Conservation (phyloP, 1,140 invertebrate genomes). For the Luehdorfia chinensis region DNA sequence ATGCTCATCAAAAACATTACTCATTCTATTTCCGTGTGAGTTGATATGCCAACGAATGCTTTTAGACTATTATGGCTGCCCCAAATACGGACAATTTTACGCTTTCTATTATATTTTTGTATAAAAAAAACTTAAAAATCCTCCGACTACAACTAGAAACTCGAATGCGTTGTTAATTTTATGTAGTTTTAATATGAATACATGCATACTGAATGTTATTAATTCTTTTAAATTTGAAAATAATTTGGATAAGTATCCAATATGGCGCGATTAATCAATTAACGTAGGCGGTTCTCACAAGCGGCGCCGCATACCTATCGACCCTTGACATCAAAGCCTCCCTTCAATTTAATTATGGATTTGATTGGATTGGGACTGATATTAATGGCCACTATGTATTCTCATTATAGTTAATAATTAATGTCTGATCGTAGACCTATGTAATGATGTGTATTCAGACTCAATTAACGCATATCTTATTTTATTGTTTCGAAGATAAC, state of each 20-base stretch:
- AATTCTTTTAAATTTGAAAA: no score
- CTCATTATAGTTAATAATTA: constrained; percentile 14
- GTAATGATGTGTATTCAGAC: constrained; percentile 1
- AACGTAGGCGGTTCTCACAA: neutral
- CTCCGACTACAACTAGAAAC: no score
- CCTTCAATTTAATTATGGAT: constrained; percentile 30
- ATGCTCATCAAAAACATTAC: no score
- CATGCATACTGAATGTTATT: no score
- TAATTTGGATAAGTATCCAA: neutral
- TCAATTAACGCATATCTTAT: constrained; percentile 8
- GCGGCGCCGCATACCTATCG: neutral
- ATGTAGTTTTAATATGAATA: no score
- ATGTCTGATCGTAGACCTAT: neutral
- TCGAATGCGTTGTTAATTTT: no score
- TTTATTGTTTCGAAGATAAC: neutral
- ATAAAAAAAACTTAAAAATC: no score
- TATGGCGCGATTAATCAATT: constrained; percentile 10
- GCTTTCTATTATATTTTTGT: no score
- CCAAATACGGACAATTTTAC: no score
- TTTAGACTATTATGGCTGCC: no score
- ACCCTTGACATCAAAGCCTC: constrained; percentile 27
- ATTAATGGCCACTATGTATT: constrained; percentile 13
- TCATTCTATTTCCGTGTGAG: no score
- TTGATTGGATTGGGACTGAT: constrained; percentile 23
- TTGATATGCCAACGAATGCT: no score